Evolutionary conservation across 2,113 vertebrate species (phyloP), one percentile per base, ranked within the genome.

Genomic region (Heptranchias perlo): DNA sequence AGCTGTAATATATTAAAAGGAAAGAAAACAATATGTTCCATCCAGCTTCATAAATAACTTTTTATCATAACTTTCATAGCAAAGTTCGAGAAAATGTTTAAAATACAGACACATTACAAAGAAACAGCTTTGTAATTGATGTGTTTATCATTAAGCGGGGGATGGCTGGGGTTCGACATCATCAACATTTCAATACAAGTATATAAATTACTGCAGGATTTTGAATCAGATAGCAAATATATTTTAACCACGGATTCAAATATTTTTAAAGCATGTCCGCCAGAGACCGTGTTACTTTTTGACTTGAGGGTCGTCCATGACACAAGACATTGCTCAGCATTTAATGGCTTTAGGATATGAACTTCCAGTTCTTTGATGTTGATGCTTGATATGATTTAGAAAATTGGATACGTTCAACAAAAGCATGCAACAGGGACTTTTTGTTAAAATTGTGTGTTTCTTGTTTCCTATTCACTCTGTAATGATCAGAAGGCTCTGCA

Each of bases 1-100:
- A 69, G 47, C 25, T 52, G 65, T 52, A 69, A 69, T 67, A 69
- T 52, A 69, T 65, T 69, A 73, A 52, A 95, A 69, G 18, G 94
- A 69, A 58, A 95, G 23, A 69, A 95, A 69, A 95, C 94, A 95
- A 69, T 49, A 69, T 16, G 47, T 95, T 49, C 94, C 94, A 31
- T 73, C 25, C 44, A 73, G 65, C 14, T 69, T 95, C 65, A 69
- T 95, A 28, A 52, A 95, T 95, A 95, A 35, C 21, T n/a, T 93
- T 93, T 93, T 93, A 64, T 93, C 94, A 73, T 49, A 49, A 67
- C 64, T 23, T 67, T 11, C 64, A 52, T 35, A 69, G 39, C 5
- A 47, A 95, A 47, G 62, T 69, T 95, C 62, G 31, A 52, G 44
- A 69, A 69, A 69, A 95, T 73, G 62, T 95, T 95, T 95, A 73